Conservation (phyloP, 2,113 vertebrate genomes). For the Asarcornis scutulata region DNA sequence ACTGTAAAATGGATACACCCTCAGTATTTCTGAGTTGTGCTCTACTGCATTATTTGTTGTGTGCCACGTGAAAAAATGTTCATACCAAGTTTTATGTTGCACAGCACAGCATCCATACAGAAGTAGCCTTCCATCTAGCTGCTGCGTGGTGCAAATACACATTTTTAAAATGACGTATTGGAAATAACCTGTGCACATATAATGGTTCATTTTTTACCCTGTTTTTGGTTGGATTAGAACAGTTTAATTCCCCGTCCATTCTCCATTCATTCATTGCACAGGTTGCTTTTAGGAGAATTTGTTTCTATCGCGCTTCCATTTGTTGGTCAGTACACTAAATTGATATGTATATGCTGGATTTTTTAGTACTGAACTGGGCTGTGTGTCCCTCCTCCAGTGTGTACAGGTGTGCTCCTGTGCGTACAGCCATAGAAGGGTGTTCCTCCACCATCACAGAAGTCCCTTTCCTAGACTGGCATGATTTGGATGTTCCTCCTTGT, state of each 20-base stretch:
- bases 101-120: neutral
- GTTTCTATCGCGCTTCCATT: neutral
- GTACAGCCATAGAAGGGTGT: neutral
- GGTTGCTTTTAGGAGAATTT: neutral
- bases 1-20: neutral
- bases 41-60: neutral
- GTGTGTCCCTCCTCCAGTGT: neutral
- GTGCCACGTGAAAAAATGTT: neutral
- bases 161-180: neutral
- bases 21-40: neutral
- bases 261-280: neutral
- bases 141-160: slow-evolving; percentile 4
- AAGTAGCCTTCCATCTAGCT: slow-evolving; percentile 27
- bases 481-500: neutral
- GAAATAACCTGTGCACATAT: neutral
- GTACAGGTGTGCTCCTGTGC: accelerated
- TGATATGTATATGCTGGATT: neutral
- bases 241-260: neutral
- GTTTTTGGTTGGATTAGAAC: neutral
- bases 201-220: neutral
- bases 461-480: neutral
- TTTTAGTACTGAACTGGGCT: neutral
- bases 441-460: neutral
- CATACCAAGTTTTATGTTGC: neutral
- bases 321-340: neutral